Conservation (phyloP, 2,888 invertebrate species). For the Heliconius ismenius region DNA sequence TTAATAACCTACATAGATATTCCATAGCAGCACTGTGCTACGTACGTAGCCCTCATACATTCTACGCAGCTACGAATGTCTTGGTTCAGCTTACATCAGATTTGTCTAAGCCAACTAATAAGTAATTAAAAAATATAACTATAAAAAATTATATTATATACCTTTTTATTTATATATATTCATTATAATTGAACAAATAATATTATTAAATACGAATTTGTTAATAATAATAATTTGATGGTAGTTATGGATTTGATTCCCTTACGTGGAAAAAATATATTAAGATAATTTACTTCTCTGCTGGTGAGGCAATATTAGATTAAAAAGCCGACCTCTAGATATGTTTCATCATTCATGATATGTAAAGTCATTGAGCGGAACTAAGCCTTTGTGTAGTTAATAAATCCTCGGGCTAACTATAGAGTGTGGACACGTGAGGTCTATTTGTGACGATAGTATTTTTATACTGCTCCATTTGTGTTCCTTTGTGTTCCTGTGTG, state of each 20-base stretch:
- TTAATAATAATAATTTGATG: no score
- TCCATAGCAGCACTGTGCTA: background rate
- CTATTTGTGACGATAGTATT: constrained; percentile 8
- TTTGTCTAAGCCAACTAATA: no score
- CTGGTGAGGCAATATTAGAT: background rate
- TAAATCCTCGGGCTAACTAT: background rate
- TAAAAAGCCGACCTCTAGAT: background rate
- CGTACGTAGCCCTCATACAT: constrained; percentile 8
- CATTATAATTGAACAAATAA: no score
- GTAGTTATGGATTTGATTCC: no score
- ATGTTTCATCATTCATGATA: background rate
- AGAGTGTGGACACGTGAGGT: constrained; percentile 3
- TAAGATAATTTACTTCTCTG: background rate
- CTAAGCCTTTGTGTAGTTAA: background rate
- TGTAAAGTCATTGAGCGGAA: constrained; percentile 3
- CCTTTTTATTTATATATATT: no score
- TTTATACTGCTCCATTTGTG: constrained; percentile 13
- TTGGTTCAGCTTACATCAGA: background rate
- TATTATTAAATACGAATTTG: no score
- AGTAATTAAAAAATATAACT: no score
- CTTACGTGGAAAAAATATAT: background rate
- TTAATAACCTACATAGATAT: background rate
- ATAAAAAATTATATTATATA: no score
- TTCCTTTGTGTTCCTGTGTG: no score
- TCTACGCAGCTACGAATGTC: constrained; percentile 14